A percentile compares a stretch with the other conserved stretches of the same genome.
phyloP scores from a whole-genome alignment of 2,113 vertebrate species.

The Psophia crepitans region DNA sequence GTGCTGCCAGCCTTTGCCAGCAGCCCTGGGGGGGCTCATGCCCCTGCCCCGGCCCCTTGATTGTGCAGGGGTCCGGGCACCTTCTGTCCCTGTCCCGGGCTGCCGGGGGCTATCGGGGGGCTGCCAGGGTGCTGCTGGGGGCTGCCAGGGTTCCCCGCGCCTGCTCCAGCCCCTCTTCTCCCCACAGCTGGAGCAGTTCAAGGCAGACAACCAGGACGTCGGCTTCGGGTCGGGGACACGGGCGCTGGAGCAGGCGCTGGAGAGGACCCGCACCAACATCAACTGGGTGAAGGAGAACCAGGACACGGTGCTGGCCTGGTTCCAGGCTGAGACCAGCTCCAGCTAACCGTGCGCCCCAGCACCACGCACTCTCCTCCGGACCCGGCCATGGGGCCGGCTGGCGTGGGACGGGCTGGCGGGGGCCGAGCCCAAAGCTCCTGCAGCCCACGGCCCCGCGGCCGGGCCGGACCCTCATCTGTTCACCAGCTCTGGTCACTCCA shows the following conservation, averaged over 20 bases:
- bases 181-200: slow-evolving; percentile 83
- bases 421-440: background rate
- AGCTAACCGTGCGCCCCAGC: rapidly evolving
- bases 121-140: background rate
- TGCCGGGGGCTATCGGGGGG: background rate
- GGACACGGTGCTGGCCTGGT: slow-evolving; percentile 70
- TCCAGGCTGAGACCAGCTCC: background rate
- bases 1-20: background rate
- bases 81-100: background rate
- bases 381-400: rapidly evolving
- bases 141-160: background rate
- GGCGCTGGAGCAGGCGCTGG: slow-evolving; percentile 82
- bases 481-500: rapidly evolving
- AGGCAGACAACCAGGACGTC: slow-evolving; percentile 65
- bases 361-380: rapidly evolving
- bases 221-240: slow-evolving; percentile 78
- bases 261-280: slow-evolving; percentile 82
- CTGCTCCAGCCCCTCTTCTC: background rate
- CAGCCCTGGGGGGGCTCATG: background rate
- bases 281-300: slow-evolving; percentile 83
- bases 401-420: rapidly evolving
- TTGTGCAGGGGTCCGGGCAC: background rate
- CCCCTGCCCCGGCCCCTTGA: background rate
- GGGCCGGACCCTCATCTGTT: rapidly evolving
- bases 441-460: rapidly evolving